Conservation (phyloP, 2,888 invertebrate species). For the Criorhina ranunculi region DNA sequence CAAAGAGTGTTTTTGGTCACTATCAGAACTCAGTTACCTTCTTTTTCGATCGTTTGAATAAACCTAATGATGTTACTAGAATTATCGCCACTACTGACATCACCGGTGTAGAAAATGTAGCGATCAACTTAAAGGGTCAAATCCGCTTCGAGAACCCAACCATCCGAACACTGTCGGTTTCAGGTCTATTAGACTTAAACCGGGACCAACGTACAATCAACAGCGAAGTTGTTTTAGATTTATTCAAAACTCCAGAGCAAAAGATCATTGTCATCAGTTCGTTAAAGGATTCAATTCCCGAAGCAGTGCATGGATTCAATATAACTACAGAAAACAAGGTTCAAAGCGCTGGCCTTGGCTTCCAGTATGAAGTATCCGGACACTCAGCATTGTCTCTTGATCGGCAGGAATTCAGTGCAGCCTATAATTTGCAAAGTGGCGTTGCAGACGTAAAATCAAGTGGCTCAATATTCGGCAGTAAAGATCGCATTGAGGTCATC, state of each 20-base stretch:
- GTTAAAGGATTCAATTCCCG: constrained; percentile 51
- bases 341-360: constrained; percentile 84
- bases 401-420: constrained; percentile 80
- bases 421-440: constrained; percentile 81
- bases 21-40: constrained; percentile 87
- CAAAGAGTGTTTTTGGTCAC: constrained; percentile 86
- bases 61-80: constrained; percentile 89
- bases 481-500: constrained; percentile 81
- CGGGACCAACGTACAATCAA: constrained; percentile 80
- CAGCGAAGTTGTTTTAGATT: constrained; percentile 85
- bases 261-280: constrained; percentile 83
- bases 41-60: constrained; percentile 89
- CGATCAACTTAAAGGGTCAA: constrained; percentile 85
- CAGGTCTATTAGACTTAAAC: constrained; percentile 84
- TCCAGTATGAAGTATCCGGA: constrained; percentile 80
- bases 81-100: constrained; percentile 86
- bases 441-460: constrained; percentile 81
- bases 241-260: constrained; percentile 87
- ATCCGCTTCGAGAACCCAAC: constrained; percentile 89
- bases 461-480: constrained; percentile 80
- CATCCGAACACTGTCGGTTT: constrained; percentile 85
- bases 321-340: constrained; percentile 83
- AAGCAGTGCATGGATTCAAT: constrained; percentile 82
- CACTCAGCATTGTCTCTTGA: constrained; percentile 81
- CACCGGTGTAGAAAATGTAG: constrained; percentile 85